These are phyloP conservation scores for Papio anubis DNA, from an alignment of 2,113 vertebrate genomes.

Conservation along the genomic window DNA sequence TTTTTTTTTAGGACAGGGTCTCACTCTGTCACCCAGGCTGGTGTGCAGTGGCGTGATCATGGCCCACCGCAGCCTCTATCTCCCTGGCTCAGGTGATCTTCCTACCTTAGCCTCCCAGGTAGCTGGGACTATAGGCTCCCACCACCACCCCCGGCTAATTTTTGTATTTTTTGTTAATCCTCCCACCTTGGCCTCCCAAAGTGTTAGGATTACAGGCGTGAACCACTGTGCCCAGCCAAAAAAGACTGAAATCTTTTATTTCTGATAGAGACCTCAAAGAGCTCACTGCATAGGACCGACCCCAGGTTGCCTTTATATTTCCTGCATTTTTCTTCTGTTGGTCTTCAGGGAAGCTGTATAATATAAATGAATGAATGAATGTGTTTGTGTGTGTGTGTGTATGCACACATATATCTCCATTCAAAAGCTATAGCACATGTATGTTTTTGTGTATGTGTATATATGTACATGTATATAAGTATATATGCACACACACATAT, in stretches of 20 bases:
- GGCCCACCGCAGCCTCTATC: too few species aligned
- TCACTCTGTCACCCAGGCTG: too few species aligned
- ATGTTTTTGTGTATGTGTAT: not conserved
- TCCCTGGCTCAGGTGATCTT: too few species aligned
- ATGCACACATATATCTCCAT: not conserved
- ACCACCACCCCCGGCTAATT: too few species aligned
- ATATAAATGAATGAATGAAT: not conserved
- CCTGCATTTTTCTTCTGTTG: conserved; percentile 4
- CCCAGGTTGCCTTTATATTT: not conserved
- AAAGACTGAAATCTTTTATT: not conserved
- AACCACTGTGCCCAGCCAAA: not conserved
- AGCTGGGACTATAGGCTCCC: too few species aligned
- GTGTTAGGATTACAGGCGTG: too few species aligned
- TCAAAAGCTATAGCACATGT: not conserved
- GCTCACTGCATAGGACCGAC: not conserved
- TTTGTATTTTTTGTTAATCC: not conserved
- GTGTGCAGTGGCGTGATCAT: too few species aligned
- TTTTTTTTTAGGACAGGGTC: too few species aligned
- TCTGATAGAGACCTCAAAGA: not conserved
- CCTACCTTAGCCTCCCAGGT: too few species aligned
- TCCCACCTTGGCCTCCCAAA: not conserved
- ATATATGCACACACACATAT: not conserved
- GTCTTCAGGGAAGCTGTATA: not conserved
- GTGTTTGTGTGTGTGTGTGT: too few species aligned
- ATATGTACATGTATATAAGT: not conserved